A percentile compares a stretch with the other conserved stretches of the same genome.
Evolutionary conservation across 2,888 invertebrate species (phyloP).

Genomic region (Perithous albicinctus): DNA sequence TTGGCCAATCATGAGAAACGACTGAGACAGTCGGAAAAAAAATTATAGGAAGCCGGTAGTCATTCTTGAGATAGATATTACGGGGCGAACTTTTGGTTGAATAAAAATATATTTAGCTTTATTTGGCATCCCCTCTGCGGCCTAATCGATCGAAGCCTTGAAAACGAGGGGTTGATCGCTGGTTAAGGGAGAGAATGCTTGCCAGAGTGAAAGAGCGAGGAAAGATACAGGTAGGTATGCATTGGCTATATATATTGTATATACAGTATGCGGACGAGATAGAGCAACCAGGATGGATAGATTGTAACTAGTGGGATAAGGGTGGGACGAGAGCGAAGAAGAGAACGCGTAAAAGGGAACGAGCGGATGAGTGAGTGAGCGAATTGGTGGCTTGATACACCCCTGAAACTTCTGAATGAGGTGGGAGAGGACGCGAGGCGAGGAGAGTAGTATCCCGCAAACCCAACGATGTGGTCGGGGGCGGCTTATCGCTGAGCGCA

Average conservation of each 20-base stretch:
- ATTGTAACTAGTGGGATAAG: slow-evolving; percentile 10
- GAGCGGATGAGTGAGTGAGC: slow-evolving; percentile 50
- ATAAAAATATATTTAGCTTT: not conserved
- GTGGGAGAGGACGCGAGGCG: slow-evolving; percentile 51
- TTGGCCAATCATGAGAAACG: no score
- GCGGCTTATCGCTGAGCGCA: slow-evolving; percentile 83
- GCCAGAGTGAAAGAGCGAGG: slow-evolving; percentile 25
- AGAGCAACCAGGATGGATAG: slow-evolving; percentile 37
- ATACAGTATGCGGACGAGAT: slow-evolving; percentile 25
- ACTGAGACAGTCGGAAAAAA: no score
- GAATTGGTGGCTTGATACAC: slow-evolving; percentile 58
- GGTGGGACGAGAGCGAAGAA: slow-evolving; percentile 23
- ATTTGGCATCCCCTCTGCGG: slow-evolving; percentile 6
- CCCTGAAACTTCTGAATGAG: slow-evolving; percentile 67
- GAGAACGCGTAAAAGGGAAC: slow-evolving; percentile 46
- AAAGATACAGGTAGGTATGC: slow-evolving; percentile 44
- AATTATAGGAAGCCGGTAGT: not conserved
- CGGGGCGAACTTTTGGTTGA: slow-evolving; percentile 1
- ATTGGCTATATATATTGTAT: slow-evolving; percentile 40
- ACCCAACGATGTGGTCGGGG: slow-evolving; percentile 51
- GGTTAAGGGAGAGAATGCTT: slow-evolving; percentile 53
- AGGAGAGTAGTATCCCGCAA: slow-evolving; percentile 19
- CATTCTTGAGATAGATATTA: not conserved
- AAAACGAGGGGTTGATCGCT: slow-evolving; percentile 54
- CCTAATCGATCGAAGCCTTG: slow-evolving; percentile 48